Percentiles rank a stretch among this genome's conserved stretches.
Conservation (phyloP, 2,888 invertebrate species). For the Julus scanicus region DNA sequence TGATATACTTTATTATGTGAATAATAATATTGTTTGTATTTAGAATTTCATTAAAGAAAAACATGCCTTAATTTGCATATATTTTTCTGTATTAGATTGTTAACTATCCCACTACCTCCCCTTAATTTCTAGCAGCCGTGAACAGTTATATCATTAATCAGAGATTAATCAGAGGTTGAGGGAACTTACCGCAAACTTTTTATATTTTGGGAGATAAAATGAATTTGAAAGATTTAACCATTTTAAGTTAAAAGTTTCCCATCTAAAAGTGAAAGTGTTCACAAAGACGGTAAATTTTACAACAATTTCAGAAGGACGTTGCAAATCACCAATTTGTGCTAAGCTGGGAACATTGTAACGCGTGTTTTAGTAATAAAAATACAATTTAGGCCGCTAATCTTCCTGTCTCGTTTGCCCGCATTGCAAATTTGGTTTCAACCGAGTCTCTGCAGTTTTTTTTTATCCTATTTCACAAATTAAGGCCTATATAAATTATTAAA, state of each 20-base stretch:
- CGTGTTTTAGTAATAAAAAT: neutral
- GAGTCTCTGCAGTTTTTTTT: slow-evolving; percentile 6
- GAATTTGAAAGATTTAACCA: neutral
- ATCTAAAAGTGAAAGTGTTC: neutral
- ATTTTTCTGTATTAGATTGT: too few species aligned
- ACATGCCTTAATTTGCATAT: too few species aligned
- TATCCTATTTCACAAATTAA: slow-evolving; percentile 36
- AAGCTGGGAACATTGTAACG: neutral
- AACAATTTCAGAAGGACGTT: neutral
- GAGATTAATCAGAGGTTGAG: too few species aligned
- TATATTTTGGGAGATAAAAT: neutral
- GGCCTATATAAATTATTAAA: slow-evolving; percentile 44
- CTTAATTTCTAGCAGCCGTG: too few species aligned
- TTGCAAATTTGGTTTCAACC: neutral
- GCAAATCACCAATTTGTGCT: neutral
- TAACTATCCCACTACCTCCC: too few species aligned
- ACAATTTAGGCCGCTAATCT: slow-evolving; percentile 19
- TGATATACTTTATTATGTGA: too few species aligned
- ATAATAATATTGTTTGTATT: too few species aligned
- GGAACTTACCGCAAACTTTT: too few species aligned
- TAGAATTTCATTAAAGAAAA: too few species aligned
- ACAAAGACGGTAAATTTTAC: neutral
- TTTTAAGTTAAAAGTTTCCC: neutral
- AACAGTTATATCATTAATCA: too few species aligned
- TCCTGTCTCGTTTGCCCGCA: neutral